Evolutionary conservation across 2,113 vertebrate species (phyloP), one percentile per base, ranked within the genome.

Genomic region (Pristiophorus japonicus): DNA sequence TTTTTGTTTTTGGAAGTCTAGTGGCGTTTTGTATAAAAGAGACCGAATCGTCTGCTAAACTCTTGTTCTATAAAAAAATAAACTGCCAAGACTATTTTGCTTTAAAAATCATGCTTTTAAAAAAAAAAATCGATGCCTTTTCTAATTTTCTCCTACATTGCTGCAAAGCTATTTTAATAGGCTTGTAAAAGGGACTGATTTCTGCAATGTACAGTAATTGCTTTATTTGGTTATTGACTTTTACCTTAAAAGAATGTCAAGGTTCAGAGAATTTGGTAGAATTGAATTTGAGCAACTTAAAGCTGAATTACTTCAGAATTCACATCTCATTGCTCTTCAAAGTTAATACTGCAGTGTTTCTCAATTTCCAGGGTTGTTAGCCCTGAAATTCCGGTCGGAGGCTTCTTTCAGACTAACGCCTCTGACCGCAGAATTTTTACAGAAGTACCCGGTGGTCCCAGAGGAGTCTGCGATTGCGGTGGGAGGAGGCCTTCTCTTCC

Each of bases 131-230:
- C 38, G 12, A 24, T 94, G 38, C 62, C n/a, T 6, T 42, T 67
- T 66, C 12, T 3, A 90, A 66, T 42, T 66, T 42, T 45, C 62
- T 11, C 22, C 8, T 27, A 34, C 16, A 8, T 8, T 92, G n/a
- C 16, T 94, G 38, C 63, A 45, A 45, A 38, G 62, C 27, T 20
- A 93, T 42, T 93, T 93, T 65, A 42, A 65, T 65, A 93, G n/a
- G 22, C 34, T 45, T 94, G 91, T 66, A 45, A 45, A 16, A 38
- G 22, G 63, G 34, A 66, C 62, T 45, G 63, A 42, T 94, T 94
- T 65, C 62, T 94, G n/a, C 59, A 65, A 93, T 65, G 59, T 65
- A 42, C 62, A 42, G 62, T 91, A 93, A 93, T 93, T 93, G n/a
- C 90, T 93, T 65, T 93, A 42, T 66, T 27, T 59, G 30, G n/a